phyloP scores from a whole-genome alignment of 2,113 vertebrate species.

The Arizona elegans region DNA sequence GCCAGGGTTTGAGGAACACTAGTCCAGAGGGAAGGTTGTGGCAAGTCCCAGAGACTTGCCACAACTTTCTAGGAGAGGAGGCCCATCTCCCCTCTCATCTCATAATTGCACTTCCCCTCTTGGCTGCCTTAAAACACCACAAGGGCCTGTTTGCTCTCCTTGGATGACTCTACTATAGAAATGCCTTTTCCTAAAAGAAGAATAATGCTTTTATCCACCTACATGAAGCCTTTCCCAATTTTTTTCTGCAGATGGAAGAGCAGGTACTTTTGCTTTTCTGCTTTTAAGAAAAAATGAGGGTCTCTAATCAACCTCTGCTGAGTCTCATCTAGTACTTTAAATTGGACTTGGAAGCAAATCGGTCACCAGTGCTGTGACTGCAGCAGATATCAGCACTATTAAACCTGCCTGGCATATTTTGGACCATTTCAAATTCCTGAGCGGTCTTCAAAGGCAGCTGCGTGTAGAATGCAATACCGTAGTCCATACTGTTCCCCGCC shows the following conservation, averaged over 20 bases:
- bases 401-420: background rate
- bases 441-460: background rate
- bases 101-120: background rate
- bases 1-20: background rate
- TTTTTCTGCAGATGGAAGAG: background rate
- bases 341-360: background rate
- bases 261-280: background rate
- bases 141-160: no score
- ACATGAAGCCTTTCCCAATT: background rate
- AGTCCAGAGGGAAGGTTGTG: background rate
- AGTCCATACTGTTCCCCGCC: background rate
- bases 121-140: background rate
- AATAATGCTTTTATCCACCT: background rate
- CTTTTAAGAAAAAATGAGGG: background rate
- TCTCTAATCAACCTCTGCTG: background rate
- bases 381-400: background rate
- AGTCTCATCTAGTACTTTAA: background rate
- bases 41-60: background rate
- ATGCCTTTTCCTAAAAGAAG: background rate
- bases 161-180: no score
- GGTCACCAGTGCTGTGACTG: background rate
- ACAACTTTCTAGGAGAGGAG: background rate
- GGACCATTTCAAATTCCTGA: background rate
- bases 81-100: background rate
- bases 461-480: background rate